Evolutionary conservation across 2,113 vertebrate genomes (phyloP), one percentile per base, ranked within the genome.

Genomic region (Condylura cristata): DNA sequence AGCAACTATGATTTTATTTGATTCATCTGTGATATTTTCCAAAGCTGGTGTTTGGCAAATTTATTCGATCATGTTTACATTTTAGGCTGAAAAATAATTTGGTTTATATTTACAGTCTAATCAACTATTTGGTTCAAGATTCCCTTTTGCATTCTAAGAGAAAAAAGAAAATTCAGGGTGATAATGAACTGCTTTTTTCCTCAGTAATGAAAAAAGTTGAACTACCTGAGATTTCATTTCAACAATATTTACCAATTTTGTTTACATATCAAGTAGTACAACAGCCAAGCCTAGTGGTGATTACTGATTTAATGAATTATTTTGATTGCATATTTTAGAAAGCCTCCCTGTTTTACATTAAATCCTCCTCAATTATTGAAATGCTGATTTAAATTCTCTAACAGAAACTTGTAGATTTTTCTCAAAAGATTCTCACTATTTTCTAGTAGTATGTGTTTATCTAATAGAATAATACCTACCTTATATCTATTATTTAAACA

Each of bases 301-400:
- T 98, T 98, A 97, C 71, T 80, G 32, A 56, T 92, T 95, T 98
- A 98, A 98, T 97, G 93, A 95, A 90, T 94, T 98, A 92, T 94
- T 98, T 98, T 98, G 96, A 98, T 98, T 98, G 96, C 90, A 98
- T 98, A 93, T 97, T 98, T 98, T 84, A 97, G 82, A 97, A 97
- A 97, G 51, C 37, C 68, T 96, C 78, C 66, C 56, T 97, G 65
- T 97, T 98, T 97, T 97, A 96, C 86, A 95, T 96, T 93, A 97
- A 97, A 97, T 97, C 96, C 79, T 92, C 37, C 14, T 97, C 94
- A 98, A 93, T 95, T 95, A 95, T 97, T 98, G 95, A 98, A 98
- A 98, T 97, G 96, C 95, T 97, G 93, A 98, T 98, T 96, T 96
- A 98, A 97, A 97, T 96, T 89, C 70, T 97, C 89, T 97, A 95